Percentiles rank a stretch among this genome's conserved stretches.
phyloP scores from a whole-genome alignment of 2,888 invertebrate species.

The Synanthedon andrenaeformis region DNA sequence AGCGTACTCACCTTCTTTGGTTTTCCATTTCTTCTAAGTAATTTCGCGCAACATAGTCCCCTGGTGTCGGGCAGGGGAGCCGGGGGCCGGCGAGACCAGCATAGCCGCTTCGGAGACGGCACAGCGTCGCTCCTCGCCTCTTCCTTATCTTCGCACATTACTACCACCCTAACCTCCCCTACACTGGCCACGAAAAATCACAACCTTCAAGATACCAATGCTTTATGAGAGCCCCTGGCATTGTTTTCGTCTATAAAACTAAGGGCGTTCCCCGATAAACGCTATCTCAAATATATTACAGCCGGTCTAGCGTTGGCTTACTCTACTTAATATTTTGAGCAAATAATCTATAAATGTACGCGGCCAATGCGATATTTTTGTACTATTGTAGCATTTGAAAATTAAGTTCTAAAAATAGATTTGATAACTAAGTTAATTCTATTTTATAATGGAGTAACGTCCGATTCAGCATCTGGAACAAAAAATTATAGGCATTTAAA shows the following conservation, averaged over 20 bases:
- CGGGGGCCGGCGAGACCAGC: slow-evolving; percentile 54
- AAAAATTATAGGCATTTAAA: slow-evolving; percentile 10
- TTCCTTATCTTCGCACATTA: slow-evolving; percentile 65
- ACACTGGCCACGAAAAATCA: slow-evolving; percentile 48
- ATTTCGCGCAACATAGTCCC: slow-evolving; percentile 85
- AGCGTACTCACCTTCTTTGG: slow-evolving; percentile 77
- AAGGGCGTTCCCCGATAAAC: slow-evolving; percentile 34
- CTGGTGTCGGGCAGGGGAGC: slow-evolving; percentile 76
- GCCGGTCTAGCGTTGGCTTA: slow-evolving; percentile 11
- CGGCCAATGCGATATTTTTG: slow-evolving; percentile 57
- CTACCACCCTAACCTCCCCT: slow-evolving; percentile 28
- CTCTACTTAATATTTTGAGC: slow-evolving; percentile 22
- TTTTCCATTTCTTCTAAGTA: slow-evolving; percentile 83
- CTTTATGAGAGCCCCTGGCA: slow-evolving; percentile 59
- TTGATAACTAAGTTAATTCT: slow-evolving; percentile 37
- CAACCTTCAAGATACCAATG: slow-evolving; percentile 58
- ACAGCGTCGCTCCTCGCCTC: slow-evolving; percentile 51
- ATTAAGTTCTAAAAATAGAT: slow-evolving; percentile 11
- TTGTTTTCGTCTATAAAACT: slow-evolving; percentile 55
- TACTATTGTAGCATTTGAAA: slow-evolving; percentile 30
- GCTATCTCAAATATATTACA: slow-evolving; percentile 48
- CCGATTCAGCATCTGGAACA: slow-evolving; percentile 66
- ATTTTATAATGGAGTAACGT: slow-evolving; percentile 43
- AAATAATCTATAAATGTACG: slow-evolving; percentile 8
- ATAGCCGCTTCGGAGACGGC: slow-evolving; percentile 46